Base-by-base conservation (phyloP, 2,888 invertebrate species). In the Lydus trimaculatus region DNA sequence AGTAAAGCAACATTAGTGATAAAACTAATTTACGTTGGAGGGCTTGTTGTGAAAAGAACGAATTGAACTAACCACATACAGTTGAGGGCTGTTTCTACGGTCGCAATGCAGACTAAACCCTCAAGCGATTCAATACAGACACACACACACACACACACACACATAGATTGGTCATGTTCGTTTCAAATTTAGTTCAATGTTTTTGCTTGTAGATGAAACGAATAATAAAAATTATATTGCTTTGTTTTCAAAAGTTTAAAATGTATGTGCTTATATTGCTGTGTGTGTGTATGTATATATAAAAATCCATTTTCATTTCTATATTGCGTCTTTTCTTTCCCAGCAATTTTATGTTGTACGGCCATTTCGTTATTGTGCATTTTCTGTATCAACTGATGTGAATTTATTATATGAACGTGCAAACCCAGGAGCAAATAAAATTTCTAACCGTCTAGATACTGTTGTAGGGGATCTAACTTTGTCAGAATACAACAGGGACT, bases 61-160 rank as follows among this genome's bases (percentile, higher is more conserved):
- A 64, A 64, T 31, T 31, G 58, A 58, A 11, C 58, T 58, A 58
- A 64, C 58, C 58, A 58, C 64, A 64, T 64, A 36, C 52, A 64
- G 56, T 64, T 36, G 52, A 20, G 48, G 20, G 11, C 20, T 48
- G 20, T 64, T 60, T 60, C 36, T 33, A 61, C 20, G n/a, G 20
- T 61, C 25, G 61, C 61, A 61, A 33, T 43, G 43, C 43, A 28
- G 39, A 11, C 61, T 31, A 23, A 48, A 23, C 36, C 61, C 33
- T 61, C 31, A n/a, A 31, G 61, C 52, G 20, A 48, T 48, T 20
- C 52, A 20, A 20, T 25, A 25, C 52, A 52, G 6, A 13, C 52
- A 52, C 20, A 20, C 48, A 39, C 6, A 48, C 20, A n/a, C n/a
- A n/a, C n/a, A n/a, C n/a, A 33, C 6, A 39, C 15, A 17, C 20